These are phyloP conservation scores for Caenorhabditis latens DNA, from an alignment of 1,140 invertebrate species.

Conservation along the genomic window DNA sequence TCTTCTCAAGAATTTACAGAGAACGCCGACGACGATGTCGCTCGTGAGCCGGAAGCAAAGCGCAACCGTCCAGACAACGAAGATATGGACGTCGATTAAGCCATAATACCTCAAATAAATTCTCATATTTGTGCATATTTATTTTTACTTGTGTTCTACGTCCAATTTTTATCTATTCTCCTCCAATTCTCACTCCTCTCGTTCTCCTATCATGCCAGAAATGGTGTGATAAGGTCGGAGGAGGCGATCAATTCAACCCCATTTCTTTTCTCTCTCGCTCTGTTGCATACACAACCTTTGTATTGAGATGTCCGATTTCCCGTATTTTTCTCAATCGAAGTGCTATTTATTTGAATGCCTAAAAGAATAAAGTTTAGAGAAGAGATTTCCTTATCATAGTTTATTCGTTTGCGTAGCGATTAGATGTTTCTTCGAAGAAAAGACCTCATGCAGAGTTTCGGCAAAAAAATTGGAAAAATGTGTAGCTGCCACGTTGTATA, in stretches of 20 bases:
- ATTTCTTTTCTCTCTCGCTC: background rate
- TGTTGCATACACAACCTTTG: background rate
- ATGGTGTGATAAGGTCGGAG: conserved; percentile 41
- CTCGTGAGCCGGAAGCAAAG: conserved; percentile 54
- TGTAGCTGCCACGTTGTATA: no score
- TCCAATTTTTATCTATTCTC: background rate
- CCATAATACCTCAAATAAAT: background rate
- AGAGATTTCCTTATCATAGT: no score
- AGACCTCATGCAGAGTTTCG: no score
- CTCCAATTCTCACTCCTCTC: background rate
- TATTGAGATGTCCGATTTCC: background rate
- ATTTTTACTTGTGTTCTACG: background rate
- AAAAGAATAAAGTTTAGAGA: no score
- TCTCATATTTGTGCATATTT: background rate
- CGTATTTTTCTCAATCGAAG: background rate
- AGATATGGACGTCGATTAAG: conserved; percentile 60
- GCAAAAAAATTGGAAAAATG: no score
- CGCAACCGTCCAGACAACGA: conserved; percentile 59
- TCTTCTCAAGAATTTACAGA: background rate
- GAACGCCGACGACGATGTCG: background rate
- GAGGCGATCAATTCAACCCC: background rate
- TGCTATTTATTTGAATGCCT: background rate
- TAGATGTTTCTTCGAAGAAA: no score
- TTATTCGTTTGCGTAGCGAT: no score
- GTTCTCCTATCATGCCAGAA: conserved; percentile 31